phyloP scores from a whole-genome alignment of 2,797 vertebrate species.

The Sebastes itinus region DNA sequence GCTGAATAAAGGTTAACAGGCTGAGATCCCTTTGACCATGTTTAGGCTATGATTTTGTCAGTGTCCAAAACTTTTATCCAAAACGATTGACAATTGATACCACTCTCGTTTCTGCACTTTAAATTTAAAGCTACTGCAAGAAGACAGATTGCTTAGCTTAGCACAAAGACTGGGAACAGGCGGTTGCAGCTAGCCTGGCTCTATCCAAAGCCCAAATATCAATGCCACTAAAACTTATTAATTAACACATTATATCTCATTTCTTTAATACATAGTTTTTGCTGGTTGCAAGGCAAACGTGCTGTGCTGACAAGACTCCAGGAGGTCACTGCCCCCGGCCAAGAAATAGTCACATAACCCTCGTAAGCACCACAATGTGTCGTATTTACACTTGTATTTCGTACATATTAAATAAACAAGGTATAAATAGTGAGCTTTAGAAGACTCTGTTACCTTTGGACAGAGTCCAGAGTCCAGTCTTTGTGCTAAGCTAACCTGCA shows the following conservation, averaged over 20 bases:
- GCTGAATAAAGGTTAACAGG: neutral
- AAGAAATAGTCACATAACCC: no score
- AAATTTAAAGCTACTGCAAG: neutral
- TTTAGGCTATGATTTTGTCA: neutral
- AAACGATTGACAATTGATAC: neutral
- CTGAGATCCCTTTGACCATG: no score
- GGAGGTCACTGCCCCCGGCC: no score
- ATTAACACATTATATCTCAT: neutral
- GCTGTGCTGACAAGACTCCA: no score
- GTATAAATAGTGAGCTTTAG: no score
- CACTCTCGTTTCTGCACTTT: neutral
- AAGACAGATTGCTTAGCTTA: neutral
- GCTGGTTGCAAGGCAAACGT: neutral
- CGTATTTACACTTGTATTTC: no score
- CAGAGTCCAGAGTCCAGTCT: no score
- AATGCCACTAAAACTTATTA: neutral
- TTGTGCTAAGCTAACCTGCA: no score
- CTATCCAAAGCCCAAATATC: neutral
- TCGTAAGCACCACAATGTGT: no score
- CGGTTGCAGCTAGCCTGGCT: neutral
- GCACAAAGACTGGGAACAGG: neutral
- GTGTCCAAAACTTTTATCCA: no score
- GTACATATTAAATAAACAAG: no score
- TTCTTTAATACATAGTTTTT: neutral
- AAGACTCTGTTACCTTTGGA: no score